Evolutionary conservation across 2,113 vertebrate genomes (phyloP), one percentile per base, ranked within the genome.

Genomic region (Cavia aperea): DNA sequence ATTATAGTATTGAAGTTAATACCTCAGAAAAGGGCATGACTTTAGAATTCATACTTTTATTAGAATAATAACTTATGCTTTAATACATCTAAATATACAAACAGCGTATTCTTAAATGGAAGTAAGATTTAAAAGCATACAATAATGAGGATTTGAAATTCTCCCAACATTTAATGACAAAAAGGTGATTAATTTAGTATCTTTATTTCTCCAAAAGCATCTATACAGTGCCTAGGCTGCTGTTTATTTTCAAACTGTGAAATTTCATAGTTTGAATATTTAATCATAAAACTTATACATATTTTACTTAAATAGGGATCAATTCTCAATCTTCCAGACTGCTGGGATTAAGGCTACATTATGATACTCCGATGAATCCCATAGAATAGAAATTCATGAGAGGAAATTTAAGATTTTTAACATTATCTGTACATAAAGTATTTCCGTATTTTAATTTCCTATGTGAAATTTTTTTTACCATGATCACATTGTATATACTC

Each of bases 21-120:
- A 91, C 72, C 88, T 96, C 91, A 96, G 87, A 95, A 95, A 95
- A 96, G 24, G n/a, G 85, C 93, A 95, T 93, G 87, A 92, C 65
- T 96, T 93, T 88, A 88, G 49, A 89, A 91, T 90, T 93, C 26
- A 88, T 92, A 73, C 24, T 96, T 58, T 93, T 93, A 95, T 96
- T 95, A 85, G 31, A 51, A 66, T 94, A 94, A 95, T 94, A 91
- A 65, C 29, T 92, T 94, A 91, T 87, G 54, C 72, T 93, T 79
- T 96, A 86, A 91, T 93, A n/a, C 62, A 46, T 85, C 43, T 79
- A 92, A 93, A 86, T 94, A 95, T 88, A 89, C 19, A 81, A 90
- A 39, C 26, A 94, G 23, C 26, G 84, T 93, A 94, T 84, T 95
- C 33, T 89, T 93, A 93, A 94, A 94, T 81, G 33, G 51, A 94